Conservation (phyloP, 2,797 vertebrate species). For the Thripadectes ignobilis region DNA sequence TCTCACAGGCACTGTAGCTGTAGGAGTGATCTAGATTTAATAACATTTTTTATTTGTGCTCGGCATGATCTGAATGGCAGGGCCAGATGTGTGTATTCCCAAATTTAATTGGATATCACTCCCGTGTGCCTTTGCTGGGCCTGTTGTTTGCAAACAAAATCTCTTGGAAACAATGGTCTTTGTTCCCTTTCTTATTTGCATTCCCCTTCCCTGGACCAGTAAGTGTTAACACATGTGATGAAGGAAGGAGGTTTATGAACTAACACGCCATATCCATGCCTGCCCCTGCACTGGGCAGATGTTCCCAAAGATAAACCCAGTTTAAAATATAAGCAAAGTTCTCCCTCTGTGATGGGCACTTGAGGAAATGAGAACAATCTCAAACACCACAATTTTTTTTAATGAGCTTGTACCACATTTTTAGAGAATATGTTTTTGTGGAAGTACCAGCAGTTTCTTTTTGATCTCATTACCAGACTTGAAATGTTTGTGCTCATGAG, state of each 20-base stretch:
- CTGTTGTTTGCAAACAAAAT: not conserved
- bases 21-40: not conserved
- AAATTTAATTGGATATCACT: not conserved
- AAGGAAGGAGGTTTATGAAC: not conserved
- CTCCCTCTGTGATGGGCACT: not conserved
- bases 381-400: not conserved
- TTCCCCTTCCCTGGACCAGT: not conserved
- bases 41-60: not conserved
- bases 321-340: not conserved
- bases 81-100: not conserved
- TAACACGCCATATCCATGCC: not conserved
- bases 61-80: not conserved
- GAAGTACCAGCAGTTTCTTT: not conserved
- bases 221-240: not conserved
- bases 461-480: not conserved
- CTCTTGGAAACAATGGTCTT: not conserved
- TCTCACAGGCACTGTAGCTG: not conserved
- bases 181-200: not conserved
- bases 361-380: not conserved
- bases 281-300: not conserved
- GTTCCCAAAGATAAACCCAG: not conserved
- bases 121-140: not conserved
- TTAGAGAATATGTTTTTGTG: not conserved
- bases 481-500: accelerated
- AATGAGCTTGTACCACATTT: not conserved